Base-by-base conservation (phyloP, 2,113 vertebrate species). In the Monopterus albus region DNA sequence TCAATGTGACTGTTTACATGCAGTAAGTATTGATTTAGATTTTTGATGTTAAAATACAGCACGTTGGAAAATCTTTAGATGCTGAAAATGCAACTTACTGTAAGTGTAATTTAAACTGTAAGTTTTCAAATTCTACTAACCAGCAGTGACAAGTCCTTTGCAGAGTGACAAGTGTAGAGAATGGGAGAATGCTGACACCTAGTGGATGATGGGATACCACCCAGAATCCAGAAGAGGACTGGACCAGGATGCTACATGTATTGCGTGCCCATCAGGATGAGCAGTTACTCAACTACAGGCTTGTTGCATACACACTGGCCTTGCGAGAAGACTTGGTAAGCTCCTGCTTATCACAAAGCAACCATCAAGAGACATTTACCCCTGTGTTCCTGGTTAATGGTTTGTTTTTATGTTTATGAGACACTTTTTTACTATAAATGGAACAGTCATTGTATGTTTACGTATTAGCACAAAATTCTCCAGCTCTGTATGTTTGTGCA, bases 101-200 rank as follows among this genome's bases (percentile, higher is more conserved):
- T 13, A 17, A 72, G 0, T 21, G 18, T 3, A 13, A 20, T 47
- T 17, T 56, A 13, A n/a, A n/a, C 11, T 46, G 10, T 23, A 23
- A 23, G 21, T n/a, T n/a, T n/a, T n/a, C n/a, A n/a, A n/a, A n/a
- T n/a, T n/a, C 43, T 43, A n/a, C 8, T 10, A 10, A 2, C 17
- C 3, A 39, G 6, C 6, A 39, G 2, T 20, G 8, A 9, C 40
- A 20, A 28, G 36, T n/a, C n/a, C n/a, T n/a, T n/a, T n/a, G n/a
- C n/a, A n/a, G n/a, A n/a, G n/a, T n/a, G n/a, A n/a, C n/a, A n/a
- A n/a, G n/a, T n/a, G n/a, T n/a, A n/a, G n/a, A n/a, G 13, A 15
- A 70, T 70, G 62, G 55, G 36, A 8, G 11, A 78, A 80, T 70
- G 51, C 79, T 88, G 87, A 88, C 89, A 84, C 81, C 89, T 87